Conservation (phyloP, 2,888 invertebrate species). For the Apodemia hepburni region DNA sequence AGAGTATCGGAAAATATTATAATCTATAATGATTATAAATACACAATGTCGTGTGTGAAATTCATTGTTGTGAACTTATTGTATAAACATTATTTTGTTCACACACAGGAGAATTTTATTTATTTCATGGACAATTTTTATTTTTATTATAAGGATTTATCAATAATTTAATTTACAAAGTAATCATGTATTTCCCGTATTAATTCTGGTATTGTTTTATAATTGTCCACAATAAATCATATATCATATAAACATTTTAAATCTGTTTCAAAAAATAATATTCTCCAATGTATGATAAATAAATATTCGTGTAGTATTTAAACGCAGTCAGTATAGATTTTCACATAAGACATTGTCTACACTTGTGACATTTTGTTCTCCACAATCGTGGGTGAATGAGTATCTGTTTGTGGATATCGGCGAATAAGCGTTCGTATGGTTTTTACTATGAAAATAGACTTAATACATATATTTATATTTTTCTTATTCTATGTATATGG, state of each 20-base stretch:
- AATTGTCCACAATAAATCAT: no score
- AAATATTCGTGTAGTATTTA: neutral
- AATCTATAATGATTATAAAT: conserved; percentile 55
- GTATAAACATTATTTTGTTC: neutral
- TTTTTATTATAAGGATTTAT: no score
- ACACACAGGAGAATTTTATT: neutral
- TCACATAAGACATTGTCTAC: conserved; percentile 49
- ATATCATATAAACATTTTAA: neutral
- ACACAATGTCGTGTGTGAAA: conserved; percentile 55
- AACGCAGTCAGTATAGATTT: conserved; percentile 21
- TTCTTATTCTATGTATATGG: conserved; percentile 39
- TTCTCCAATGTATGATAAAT: neutral
- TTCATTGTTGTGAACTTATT: conserved; percentile 15
- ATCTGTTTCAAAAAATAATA: neutral
- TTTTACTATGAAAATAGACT: conserved; percentile 38
- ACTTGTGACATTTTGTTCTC: conserved; percentile 67
- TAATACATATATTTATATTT: conserved; percentile 35
- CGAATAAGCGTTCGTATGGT: conserved; percentile 33
- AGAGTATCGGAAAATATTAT: conserved; percentile 74
- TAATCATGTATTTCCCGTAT: no score
- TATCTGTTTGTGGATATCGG: conserved; percentile 50
- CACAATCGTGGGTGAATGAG: conserved; percentile 57
- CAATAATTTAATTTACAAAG: no score
- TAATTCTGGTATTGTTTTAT: no score
- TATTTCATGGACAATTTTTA: neutral